phyloP scores from a whole-genome alignment of 1,140 invertebrate species.

The Atta texana region DNA sequence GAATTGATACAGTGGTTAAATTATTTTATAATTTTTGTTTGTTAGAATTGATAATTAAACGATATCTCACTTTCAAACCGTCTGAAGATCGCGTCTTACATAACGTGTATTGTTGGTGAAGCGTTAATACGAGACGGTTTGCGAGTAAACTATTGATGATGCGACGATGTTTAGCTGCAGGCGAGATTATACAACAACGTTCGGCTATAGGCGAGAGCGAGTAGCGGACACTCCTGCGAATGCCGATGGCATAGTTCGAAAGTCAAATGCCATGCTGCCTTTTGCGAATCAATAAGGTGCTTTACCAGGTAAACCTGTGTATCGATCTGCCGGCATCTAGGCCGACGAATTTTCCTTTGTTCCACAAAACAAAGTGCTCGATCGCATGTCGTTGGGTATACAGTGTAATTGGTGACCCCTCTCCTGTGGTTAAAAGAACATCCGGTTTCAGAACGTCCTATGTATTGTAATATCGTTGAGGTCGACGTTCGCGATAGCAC shows the following conservation, averaged over 20 bases:
- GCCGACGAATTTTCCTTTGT: slow-evolving; percentile 42
- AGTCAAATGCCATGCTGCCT: slow-evolving; percentile 47
- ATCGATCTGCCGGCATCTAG: slow-evolving; percentile 24
- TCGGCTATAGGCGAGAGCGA: slow-evolving; percentile 4
- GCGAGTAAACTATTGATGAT: not conserved
- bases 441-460: slow-evolving; percentile 8
- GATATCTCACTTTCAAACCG: not conserved
- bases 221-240: slow-evolving; percentile 32
- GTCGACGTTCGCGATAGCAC: slow-evolving; percentile 37
- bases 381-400: not conserved
- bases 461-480: slow-evolving; percentile 5
- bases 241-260: slow-evolving; percentile 59
- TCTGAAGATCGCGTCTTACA: not conserved
- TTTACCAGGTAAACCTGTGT: slow-evolving; percentile 14
- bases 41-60: not conserved
- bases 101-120: not conserved
- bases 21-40: not conserved
- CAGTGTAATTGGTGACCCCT: not conserved
- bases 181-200: slow-evolving; percentile 9
- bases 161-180: not conserved
- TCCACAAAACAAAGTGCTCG: not conserved
- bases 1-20: not conserved
- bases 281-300: slow-evolving; percentile 6
- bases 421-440: slow-evolving; percentile 15
- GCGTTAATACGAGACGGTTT: not conserved